These are phyloP conservation scores for Limnothrissa miodon DNA, from an alignment of 2,113 vertebrate species.

Conservation along the genomic window DNA sequence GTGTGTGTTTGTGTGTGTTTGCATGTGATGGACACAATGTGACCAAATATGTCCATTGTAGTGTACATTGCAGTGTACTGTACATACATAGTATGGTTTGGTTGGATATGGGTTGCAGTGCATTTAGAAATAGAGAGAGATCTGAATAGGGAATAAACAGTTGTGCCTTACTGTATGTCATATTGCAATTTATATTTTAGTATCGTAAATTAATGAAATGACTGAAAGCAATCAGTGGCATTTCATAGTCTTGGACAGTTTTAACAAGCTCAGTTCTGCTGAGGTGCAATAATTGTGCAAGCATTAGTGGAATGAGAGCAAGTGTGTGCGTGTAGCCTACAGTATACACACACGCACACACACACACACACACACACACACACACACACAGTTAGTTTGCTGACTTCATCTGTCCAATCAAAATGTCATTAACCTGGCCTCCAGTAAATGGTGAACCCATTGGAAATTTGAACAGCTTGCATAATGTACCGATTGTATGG, in stretches of 20 bases:
- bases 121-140: neutral
- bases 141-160: neutral
- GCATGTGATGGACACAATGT: neutral
- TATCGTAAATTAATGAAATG: neutral
- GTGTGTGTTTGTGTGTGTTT: neutral
- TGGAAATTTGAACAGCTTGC: neutral
- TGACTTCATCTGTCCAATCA: neutral
- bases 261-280: neutral
- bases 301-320: neutral
- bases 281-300: neutral
- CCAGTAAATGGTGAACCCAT: neutral
- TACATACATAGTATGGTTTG: neutral
- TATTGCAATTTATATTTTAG: no score
- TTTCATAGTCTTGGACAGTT: neutral
- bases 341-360: neutral
- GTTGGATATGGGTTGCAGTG: neutral
- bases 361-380: conserved; percentile 5
- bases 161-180: neutral
- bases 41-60: neutral
- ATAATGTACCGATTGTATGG: neutral
- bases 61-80: neutral
- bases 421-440: conserved; percentile 7
- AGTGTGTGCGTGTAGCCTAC: neutral
- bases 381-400: neutral
- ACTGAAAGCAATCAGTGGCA: neutral